Conservation (phyloP, 64 coral and sea anemone genomes). For the Astreopora myriophthalma region DNA sequence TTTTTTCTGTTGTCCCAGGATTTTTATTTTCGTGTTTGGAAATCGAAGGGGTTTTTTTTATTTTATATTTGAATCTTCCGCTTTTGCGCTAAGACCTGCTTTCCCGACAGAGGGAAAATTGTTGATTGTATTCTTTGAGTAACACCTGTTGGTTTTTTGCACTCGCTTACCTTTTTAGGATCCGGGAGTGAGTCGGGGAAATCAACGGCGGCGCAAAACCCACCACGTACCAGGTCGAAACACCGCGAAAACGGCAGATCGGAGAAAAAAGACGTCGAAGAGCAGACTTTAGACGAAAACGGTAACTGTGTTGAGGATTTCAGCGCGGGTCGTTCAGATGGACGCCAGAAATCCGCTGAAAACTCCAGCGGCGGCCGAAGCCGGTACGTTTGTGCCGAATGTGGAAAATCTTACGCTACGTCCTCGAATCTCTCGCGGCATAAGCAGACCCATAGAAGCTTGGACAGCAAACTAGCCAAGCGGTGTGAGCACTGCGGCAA, state of each 20-base stretch:
- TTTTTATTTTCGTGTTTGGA: not conserved
- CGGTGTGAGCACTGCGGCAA: slow-evolving; percentile 93
- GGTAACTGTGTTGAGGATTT: slow-evolving; percentile 43
- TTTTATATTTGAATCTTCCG: not conserved
- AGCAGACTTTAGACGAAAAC: slow-evolving; percentile 62
- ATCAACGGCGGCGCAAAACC: not conserved
- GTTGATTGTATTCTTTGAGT: slow-evolving; percentile 47
- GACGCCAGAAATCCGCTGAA: slow-evolving; percentile 50
- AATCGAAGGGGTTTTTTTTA: not conserved
- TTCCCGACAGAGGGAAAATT: slow-evolving; percentile 33
- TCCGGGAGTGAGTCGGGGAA: slow-evolving; percentile 33
- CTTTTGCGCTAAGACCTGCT: not conserved
- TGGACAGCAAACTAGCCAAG: slow-evolving; percentile 93
- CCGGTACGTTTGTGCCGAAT: slow-evolving; percentile 86
- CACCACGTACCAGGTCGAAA: not conserved
- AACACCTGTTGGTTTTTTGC: slow-evolving; percentile 58
- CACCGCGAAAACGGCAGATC: not conserved
- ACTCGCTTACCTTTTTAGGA: slow-evolving; percentile 52
- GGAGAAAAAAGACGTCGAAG: not conserved
- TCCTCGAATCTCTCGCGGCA: slow-evolving; percentile 99
- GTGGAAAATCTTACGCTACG: slow-evolving; percentile 94
- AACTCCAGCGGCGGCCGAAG: slow-evolving; percentile 36
- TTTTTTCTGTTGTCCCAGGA: not conserved
- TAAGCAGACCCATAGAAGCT: slow-evolving; percentile 97
- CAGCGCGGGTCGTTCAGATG: slow-evolving; percentile 23